Percentiles rank a stretch among this genome's conserved stretches.
Evolutionary conservation across 2,888 invertebrate genomes (phyloP).

Genomic region (Drosophila colorata): DNA sequence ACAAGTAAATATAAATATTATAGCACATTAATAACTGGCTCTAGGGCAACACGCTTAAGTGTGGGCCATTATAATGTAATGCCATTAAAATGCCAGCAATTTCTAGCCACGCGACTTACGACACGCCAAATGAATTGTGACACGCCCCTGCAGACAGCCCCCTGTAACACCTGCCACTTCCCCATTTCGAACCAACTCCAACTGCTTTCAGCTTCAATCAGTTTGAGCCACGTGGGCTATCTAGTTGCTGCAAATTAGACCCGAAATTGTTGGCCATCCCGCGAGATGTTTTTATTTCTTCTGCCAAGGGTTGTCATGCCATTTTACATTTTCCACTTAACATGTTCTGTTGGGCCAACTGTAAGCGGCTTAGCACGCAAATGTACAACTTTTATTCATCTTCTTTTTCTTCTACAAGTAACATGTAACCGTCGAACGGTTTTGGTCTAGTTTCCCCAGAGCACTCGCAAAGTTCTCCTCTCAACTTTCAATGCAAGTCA

Average conservation of each 20-base stretch:
- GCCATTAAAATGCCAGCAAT: conserved; percentile 67
- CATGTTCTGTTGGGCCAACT: conserved; percentile 26
- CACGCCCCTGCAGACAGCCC: conserved; percentile 38
- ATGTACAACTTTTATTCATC: conserved; percentile 10
- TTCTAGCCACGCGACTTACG: conserved; percentile 59
- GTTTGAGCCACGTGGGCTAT: conserved; percentile 13
- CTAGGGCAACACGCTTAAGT: conserved; percentile 22
- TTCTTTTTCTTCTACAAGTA: not conserved
- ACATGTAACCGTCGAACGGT: conserved; percentile 4
- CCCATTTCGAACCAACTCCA: too few relatives aligned
- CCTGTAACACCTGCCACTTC: not conserved
- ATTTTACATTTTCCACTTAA: conserved; percentile 22
- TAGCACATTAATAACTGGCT: conserved; percentile 65
- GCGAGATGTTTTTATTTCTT: not conserved
- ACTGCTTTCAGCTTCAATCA: conserved; percentile 40
- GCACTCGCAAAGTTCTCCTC: conserved; percentile 24
- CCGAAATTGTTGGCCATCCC: conserved; percentile 33
- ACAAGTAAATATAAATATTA: conserved; percentile 54
- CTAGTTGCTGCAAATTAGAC: conserved; percentile 55
- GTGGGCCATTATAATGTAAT: conserved; percentile 49
- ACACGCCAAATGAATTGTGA: conserved; percentile 62
- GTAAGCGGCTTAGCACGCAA: conserved; percentile 27
- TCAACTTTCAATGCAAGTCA: conserved; percentile 31
- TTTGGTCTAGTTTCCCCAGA: not conserved
- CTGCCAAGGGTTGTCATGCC: conserved; percentile 19